Evolutionary conservation across 2,797 vertebrate genomes (phyloP), one percentile per base, ranked within the genome.

Genomic region (Aplochiton taeniatus): DNA sequence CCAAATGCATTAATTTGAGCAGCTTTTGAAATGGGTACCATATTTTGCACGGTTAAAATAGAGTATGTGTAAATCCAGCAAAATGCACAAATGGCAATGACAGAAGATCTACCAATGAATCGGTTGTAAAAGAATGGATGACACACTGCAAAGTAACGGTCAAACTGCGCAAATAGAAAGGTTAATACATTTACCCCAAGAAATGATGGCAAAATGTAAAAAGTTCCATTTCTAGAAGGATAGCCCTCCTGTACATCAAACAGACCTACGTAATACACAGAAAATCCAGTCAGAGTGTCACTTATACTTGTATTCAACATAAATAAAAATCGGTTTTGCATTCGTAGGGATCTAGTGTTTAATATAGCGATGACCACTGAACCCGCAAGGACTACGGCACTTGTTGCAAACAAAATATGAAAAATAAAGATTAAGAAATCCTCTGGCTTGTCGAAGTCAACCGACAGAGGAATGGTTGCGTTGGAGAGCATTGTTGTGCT

Each of bases 221-320:
- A 91, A 0, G 92, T 92, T 14, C 89, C 87, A 54, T 93, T 92
- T 46, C 90, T 79, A 0, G 90, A 91, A 1, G 91, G 90, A 44
- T 90, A 93, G 8, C 91, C 91, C 76, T 94, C 92, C 1, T 91
- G 87, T 17, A 93, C 92, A 65, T 94, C 92, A 58, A 94, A 93
- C 10, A 94, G 86, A 65, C 92, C 92, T 18, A 91, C 85, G 66
- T 94, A 94, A 70, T 90, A 94, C 51, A 89, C 90, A 0, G 90
- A 92, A 58, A 90, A 79, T 10, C 92, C 93, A 50, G 92, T 92
- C 60, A 92, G 78, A 0, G 90, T 92, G 86, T 94, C 93, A 31
- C 93, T 92, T 65, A 93, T 81, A 86, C 93, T 93, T 8, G 93
- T 94, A 84, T 93, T 94, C 49, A 94, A 75, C 91, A 93, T 93